Evolutionary conservation across 2,797 vertebrate genomes (phyloP).

Genomic region (Pangasius mekongensis): DNA sequence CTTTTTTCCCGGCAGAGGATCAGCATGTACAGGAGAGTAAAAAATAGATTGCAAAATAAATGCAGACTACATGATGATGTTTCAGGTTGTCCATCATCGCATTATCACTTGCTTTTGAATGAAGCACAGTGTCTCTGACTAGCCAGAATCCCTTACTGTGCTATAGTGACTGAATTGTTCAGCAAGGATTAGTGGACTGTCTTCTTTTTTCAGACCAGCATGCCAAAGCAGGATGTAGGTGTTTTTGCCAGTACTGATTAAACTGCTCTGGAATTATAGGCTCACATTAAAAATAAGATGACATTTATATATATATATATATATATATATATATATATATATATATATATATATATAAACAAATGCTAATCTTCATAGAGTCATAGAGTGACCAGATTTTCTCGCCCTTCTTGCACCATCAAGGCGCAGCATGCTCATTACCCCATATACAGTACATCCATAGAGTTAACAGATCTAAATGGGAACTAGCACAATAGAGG

Average conservation of each 20-base stretch:
- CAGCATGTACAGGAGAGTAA: neutral
- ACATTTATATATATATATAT: too few relatives aligned
- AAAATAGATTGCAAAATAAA: constrained; percentile 17
- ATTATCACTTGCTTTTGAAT: constrained; percentile 11
- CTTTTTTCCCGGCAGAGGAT: neutral
- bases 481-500: neutral
- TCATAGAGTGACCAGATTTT: neutral
- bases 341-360: neutral
- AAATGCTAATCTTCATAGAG: neutral
- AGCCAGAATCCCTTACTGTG: neutral
- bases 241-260: neutral
- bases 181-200: neutral
- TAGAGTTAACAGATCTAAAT: neutral
- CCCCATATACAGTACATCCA: too few relatives aligned
- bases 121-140: neutral
- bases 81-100: constrained; percentile 10
- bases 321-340: too few relatives aligned
- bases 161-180: neutral
- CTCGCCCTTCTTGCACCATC: neutral
- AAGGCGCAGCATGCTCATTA: neutral
- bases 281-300: neutral
- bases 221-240: neutral
- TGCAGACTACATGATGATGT: constrained; percentile 19
- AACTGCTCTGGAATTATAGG: neutral
- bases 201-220: neutral